These are phyloP conservation scores for Nipponacmea schrenckii DNA, from an alignment of 2,888 invertebrate species.

Conservation along the genomic window DNA sequence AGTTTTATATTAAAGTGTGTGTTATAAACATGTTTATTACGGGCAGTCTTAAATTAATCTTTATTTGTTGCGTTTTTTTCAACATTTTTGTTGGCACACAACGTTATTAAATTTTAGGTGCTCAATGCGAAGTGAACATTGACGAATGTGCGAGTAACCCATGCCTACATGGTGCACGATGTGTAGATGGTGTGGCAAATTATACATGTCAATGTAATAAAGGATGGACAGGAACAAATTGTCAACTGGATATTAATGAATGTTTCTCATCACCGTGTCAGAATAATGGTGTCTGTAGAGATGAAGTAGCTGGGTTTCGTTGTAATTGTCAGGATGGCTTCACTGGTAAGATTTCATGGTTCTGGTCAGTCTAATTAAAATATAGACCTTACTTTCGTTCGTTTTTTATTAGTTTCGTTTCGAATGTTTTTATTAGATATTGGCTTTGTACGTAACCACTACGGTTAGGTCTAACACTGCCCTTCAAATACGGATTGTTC, in stretches of 20 bases:
- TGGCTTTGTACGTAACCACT: too few species aligned
- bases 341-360: background rate
- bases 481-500: too few species aligned
- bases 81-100: too few species aligned
- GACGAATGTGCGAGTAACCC: slow-evolving; percentile 27
- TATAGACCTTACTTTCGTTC: too few species aligned
- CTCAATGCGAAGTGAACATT: slow-evolving; percentile 18
- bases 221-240: slow-evolving; percentile 27
- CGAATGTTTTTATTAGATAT: too few species aligned
- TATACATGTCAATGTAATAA: slow-evolving; percentile 26
- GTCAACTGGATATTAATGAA: slow-evolving; percentile 11
- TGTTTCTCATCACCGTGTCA: background rate
- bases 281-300: background rate
- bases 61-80: too few species aligned
- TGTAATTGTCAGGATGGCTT: background rate
- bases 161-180: slow-evolving; percentile 28
- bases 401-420: too few species aligned
- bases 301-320: background rate
- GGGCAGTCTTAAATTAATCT: too few species aligned
- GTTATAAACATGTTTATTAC: too few species aligned
- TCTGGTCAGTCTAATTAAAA: too few species aligned
- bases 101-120: slow-evolving; percentile 9
- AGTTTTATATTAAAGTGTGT: too few species aligned
- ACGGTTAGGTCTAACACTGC: too few species aligned
- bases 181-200: slow-evolving; percentile 19